Percentiles rank a stretch among this genome's conserved stretches.
Conservation (phyloP, 2,888 invertebrate genomes). For the Ecliptopera silaceata region DNA sequence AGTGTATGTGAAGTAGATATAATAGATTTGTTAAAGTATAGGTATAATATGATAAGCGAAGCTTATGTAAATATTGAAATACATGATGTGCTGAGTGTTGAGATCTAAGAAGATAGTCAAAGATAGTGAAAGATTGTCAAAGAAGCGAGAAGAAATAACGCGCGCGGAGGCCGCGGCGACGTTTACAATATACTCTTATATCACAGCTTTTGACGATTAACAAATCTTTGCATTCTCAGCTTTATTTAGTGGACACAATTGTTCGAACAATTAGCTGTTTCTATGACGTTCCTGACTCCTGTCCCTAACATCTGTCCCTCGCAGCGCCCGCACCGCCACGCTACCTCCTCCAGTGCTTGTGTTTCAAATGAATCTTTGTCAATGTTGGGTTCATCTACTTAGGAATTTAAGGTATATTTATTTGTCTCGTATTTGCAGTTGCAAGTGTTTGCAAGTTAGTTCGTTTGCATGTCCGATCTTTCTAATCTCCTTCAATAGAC, state of each 20-base stretch:
- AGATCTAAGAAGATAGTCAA: slow-evolving; percentile 48
- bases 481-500: slow-evolving; percentile 34
- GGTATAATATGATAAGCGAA: slow-evolving; percentile 31
- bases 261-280: slow-evolving; percentile 74
- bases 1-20: slow-evolving; percentile 52
- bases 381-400: background rate
- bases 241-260: slow-evolving; percentile 72
- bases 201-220: slow-evolving; percentile 83
- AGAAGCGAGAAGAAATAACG: slow-evolving; percentile 65
- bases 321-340: slow-evolving; percentile 2
- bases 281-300: slow-evolving; percentile 37
- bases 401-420: background rate
- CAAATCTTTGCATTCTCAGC: slow-evolving; percentile 83
- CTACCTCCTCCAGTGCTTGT: slow-evolving; percentile 25
- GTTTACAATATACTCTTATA: slow-evolving; percentile 75
- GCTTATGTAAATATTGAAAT: slow-evolving; percentile 53
- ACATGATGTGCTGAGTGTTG: slow-evolving; percentile 77
- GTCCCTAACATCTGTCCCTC: slow-evolving; percentile 3
- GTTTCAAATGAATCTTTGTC: slow-evolving; percentile 3
- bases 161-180: slow-evolving; percentile 62
- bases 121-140: slow-evolving; percentile 48
- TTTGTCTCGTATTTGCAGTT: background rate
- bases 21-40: slow-evolving; percentile 25
- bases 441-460: slow-evolving; percentile 3
- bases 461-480: slow-evolving; percentile 28